A percentile compares a stretch with the other conserved stretches of the same genome.
Evolutionary conservation across 1,140 invertebrate genomes (phyloP).

Genomic region (Drosophila albomicans): DNA sequence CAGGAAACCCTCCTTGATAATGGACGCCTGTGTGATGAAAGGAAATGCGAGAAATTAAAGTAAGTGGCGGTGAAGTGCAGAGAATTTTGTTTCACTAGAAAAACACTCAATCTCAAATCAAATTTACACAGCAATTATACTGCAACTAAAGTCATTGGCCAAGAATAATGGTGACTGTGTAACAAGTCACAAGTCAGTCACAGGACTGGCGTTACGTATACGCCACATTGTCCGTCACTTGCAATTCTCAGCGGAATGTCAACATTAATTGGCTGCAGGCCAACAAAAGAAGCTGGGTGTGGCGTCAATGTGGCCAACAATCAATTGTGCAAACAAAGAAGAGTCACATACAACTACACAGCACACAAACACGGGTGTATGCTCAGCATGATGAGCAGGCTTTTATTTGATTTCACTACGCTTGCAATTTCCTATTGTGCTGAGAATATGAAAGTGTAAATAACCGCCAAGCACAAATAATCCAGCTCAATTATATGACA

Average conservation of each 20-base stretch:
- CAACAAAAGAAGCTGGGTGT: conserved; percentile 54
- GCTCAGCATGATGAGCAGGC: conserved; percentile 26
- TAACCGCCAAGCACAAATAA: conserved; percentile 49
- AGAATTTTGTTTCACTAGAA: conserved; percentile 8
- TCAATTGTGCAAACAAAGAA: conserved; percentile 74
- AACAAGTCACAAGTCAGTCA: conserved; percentile 32
- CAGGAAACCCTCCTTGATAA: conserved; percentile 92
- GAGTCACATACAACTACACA: conserved; percentile 18
- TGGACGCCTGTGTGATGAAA: conserved; percentile 85
- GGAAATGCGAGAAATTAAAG: conserved; percentile 21
- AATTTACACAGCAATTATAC: conserved; percentile 45
- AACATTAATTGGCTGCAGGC: conserved; percentile 73
- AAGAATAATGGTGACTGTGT: conserved; percentile 34
- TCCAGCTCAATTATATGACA: conserved; percentile 61
- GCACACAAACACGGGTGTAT: neutral
- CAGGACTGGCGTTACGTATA: conserved; percentile 19
- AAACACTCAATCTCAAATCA: conserved; percentile 18
- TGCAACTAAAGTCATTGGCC: conserved; percentile 32
- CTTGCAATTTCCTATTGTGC: conserved; percentile 48
- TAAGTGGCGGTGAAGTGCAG: conserved; percentile 26
- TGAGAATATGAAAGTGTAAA: conserved; percentile 60
- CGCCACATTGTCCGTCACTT: conserved; percentile 36
- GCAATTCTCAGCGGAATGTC: conserved; percentile 61
- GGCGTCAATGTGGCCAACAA: conserved; percentile 55
- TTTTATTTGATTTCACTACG: conserved; percentile 50